phyloP scores from a whole-genome alignment of 23 tunicate genomes.

The Trididemnum miniatum region DNA sequence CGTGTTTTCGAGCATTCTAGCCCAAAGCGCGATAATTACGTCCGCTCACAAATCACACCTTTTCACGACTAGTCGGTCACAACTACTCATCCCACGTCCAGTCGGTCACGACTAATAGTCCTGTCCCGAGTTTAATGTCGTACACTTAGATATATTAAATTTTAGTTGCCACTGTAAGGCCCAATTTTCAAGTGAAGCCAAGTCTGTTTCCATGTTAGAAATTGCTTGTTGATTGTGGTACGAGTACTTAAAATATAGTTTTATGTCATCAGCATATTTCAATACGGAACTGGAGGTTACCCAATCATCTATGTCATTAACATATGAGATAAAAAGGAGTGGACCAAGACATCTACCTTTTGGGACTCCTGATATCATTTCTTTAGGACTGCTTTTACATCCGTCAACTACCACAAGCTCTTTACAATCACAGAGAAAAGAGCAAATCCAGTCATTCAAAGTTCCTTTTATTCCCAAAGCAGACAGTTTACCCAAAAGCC shows the following conservation, averaged over 20 bases:
- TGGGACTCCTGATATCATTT: constrained; percentile 5
- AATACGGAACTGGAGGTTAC: background rate
- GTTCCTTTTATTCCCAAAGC: background rate
- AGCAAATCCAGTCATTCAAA: background rate
- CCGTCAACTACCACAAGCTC: constrained; percentile 11
- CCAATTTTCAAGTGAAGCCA: background rate
- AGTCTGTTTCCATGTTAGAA: background rate
- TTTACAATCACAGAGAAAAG: background rate
- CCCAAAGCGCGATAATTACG: too few species aligned
- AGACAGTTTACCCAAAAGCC: background rate
- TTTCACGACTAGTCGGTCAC: too few species aligned
- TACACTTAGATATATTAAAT: background rate
- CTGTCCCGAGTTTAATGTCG: too few species aligned
- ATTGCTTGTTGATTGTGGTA: background rate
- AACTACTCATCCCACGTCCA: too few species aligned
- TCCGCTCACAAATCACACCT: too few species aligned
- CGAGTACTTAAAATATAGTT: background rate
- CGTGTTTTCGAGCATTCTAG: too few species aligned
- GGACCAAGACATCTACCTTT: background rate
- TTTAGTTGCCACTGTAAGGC: background rate
- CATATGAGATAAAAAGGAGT: background rate
- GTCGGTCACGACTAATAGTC: too few species aligned
- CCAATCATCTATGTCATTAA: constrained; percentile 3
- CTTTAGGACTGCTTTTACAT: too few species aligned
- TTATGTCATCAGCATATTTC: constrained; percentile 10